These are phyloP conservation scores for Aplidium turbinatum DNA, from an alignment of 23 tunicate genomes.

Conservation along the genomic window DNA sequence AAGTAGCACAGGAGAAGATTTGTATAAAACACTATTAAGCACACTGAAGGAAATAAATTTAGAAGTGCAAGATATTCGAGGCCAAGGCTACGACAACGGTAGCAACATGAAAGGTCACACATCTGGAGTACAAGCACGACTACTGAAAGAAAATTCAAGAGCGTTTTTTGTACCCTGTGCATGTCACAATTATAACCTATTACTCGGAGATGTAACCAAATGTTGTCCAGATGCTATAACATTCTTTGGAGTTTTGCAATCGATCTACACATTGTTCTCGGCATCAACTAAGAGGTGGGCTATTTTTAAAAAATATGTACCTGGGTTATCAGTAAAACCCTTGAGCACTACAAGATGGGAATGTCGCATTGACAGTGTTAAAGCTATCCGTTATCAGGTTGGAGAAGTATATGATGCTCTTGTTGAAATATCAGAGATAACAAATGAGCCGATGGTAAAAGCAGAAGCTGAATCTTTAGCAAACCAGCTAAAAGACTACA, in stretches of 20 bases:
- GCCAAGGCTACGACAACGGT: constrained; percentile 30
- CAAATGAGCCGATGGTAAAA: constrained; percentile 12
- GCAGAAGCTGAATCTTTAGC: constrained; percentile 10
- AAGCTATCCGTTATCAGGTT: constrained; percentile 31
- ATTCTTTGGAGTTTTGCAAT: constrained; percentile 22
- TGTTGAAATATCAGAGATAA: constrained; percentile 12
- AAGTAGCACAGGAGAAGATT: constrained; percentile 24
- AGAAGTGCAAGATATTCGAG: constrained; percentile 21
- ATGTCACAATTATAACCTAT: constrained; percentile 14
- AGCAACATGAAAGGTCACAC: constrained; percentile 16
- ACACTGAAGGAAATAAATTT: constrained; percentile 1
- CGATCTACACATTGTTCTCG: constrained; percentile 7
- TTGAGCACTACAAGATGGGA: constrained; percentile 13
- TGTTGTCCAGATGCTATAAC: constrained; percentile 22
- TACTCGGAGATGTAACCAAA: constrained; percentile 19
- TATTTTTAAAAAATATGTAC: constrained; percentile 18
- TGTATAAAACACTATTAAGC: background rate
- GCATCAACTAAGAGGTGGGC: constrained; percentile 33
- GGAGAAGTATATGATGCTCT: constrained; percentile 9
- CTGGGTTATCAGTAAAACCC: constrained; percentile 14
- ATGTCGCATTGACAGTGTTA: constrained; percentile 28
- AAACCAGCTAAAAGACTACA: constrained; percentile 12
- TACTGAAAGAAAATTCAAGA: constrained; percentile 9
- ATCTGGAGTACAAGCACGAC: constrained; percentile 25
- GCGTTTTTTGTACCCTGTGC: constrained; percentile 20